Evolutionary conservation across 2,888 invertebrate genomes (phyloP), one percentile per base, ranked within the genome.

Genomic region (Pherbina coryleti): DNA sequence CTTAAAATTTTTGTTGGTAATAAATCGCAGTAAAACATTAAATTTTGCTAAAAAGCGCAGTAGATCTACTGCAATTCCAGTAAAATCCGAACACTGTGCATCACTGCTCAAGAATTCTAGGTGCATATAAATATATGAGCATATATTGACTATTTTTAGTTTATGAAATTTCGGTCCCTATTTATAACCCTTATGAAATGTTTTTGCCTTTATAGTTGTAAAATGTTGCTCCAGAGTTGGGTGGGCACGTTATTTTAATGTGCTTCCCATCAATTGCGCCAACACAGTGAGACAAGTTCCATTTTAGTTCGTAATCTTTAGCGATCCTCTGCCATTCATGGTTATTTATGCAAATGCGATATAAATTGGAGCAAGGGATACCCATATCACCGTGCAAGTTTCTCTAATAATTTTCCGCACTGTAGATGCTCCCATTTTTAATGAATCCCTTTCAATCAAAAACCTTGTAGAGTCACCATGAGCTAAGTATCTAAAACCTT

Each of bases 281-380:
- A 11, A 78, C 28, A 31, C 75, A 78, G 53, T 78, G 60, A 19
- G 71, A 66, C 14, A 75, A 69, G 9, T 75, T 75, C 71, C 71
- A 78, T 22, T 72, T 75, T 0, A 51, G 19, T 3, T 44, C 34
- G 49, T 70, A 75, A 34, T 78, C 75, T 0, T 37, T 0, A 64
- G 67, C 37, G 70, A 78, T 78, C 19, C 19, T 11, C n/a, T 22
- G 71, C 66, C 78, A 75, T 31, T 78, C 55, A 3, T 19, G 22
- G 25, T 67, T 71, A 28, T 53, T 71, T 8, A n/a, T n/a, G 71
- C 34, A 34, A 53, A 8, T n/a, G 71, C 2, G 17, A 71, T 8
- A 19, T 71, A 71, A n/a, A 7, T 44, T 8, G n/a, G 8, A 3
- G 5, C 37, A 1, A 37, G 37, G 1, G 37, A 37, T 1, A 7